phyloP scores from a whole-genome alignment of 1,140 invertebrate genomes.

The Laupala kohalensis region DNA sequence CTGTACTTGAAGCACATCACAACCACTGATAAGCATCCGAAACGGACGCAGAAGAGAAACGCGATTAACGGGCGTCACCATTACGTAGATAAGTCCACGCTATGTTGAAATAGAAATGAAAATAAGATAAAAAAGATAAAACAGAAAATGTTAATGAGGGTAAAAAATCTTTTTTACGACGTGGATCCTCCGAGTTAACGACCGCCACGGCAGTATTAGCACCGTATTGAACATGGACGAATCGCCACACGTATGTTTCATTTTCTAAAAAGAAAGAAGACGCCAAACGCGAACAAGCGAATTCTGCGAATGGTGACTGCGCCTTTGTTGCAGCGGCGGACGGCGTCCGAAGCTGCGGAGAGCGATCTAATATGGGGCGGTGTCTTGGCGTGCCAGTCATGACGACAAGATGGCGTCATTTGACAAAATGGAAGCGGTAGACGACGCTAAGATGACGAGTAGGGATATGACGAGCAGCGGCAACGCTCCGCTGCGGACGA shows the following conservation, averaged over 20 bases:
- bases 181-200: no score
- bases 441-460: background rate
- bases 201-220: background rate
- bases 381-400: background rate
- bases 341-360: no score
- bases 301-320: background rate
- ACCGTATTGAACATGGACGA: background rate
- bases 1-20: background rate
- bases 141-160: no score
- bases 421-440: no score
- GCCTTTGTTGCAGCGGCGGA: background rate
- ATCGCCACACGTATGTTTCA: background rate
- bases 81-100: background rate
- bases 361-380: background rate
- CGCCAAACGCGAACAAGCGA: background rate
- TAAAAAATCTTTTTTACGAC: no score
- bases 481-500: no score
- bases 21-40: background rate
- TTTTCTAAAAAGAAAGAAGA: background rate
- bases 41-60: background rate
- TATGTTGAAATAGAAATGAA: background rate
- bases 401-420: background rate
- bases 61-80: background rate
- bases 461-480: no score
- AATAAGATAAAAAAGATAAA: background rate